These are phyloP conservation scores for Protula sp. DNA, from an alignment of 2,888 invertebrate genomes.

Conservation along the genomic window DNA sequence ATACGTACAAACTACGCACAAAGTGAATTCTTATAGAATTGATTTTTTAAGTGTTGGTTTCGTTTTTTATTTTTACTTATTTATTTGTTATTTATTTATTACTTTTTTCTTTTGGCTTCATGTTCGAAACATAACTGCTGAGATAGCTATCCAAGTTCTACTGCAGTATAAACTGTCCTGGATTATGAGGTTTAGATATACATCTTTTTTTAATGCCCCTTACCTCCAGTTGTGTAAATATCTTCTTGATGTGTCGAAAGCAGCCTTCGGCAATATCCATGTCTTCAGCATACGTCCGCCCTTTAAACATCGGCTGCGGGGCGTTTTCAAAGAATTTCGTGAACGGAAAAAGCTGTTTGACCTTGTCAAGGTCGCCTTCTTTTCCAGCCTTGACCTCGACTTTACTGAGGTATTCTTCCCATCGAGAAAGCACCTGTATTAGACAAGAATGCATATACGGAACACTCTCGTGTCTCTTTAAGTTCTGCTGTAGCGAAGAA, in stretches of 20 bases:
- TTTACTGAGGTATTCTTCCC: conserved; percentile 77
- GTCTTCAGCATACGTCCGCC: conserved; percentile 70
- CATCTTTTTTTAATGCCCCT: neutral
- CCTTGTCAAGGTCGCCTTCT: conserved; percentile 28
- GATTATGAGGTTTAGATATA: no score
- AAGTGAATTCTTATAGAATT: no score
- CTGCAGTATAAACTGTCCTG: no score
- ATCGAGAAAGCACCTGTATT: conserved; percentile 71
- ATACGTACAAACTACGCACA: no score
- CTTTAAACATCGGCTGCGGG: conserved; percentile 85
- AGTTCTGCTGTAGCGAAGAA: no score
- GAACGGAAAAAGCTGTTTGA: conserved; percentile 80
- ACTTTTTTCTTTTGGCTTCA: no score
- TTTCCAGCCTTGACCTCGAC: conserved; percentile 55
- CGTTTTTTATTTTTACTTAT: no score
- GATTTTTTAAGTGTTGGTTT: no score
- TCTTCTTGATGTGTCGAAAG: conserved; percentile 86
- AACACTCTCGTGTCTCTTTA: no score
- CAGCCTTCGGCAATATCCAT: conserved; percentile 86
- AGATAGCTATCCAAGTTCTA: no score
- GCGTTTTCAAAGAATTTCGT: conserved; percentile 87
- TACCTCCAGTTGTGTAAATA: conserved; percentile 87
- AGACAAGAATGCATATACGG: neutral
- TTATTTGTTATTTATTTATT: no score
- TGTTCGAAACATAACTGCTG: no score